Base-by-base conservation (phyloP, 2,797 vertebrate genomes). In the Knipowitschia caucasica region DNA sequence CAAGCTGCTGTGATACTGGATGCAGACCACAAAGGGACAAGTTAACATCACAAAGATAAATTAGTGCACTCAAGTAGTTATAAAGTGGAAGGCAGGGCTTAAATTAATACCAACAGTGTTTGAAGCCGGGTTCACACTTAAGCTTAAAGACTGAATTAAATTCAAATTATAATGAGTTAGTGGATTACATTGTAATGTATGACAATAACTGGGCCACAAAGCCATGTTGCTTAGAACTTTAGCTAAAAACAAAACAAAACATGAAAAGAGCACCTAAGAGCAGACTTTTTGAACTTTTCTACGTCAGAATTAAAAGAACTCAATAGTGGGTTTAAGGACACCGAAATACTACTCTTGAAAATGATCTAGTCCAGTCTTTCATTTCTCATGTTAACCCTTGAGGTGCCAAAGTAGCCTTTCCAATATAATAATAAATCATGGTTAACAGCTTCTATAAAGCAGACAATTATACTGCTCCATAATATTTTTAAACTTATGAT, bases 1-100 rank as follows among this genome's bases (percentile, higher is more conserved):
- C 87, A 99, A 80, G 73, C 94, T 96, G 84, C 95, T 92, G 86
- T 95, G 92, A 77, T 94, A 93, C 96, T 98, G 85, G 34, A 69
- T 20, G 29, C 30, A 71, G 50, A 78, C 33, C 30, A 62, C 1
- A 55, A 57, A 53, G 43, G 1, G 34, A 33, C 1, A 21, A 9
- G 53, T 62, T 35, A 68, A 42, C 64, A 53, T 27, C 1, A 69
- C 50, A 71, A 60, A 69, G 26, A 21, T 10, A 30, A 61, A 61
- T 29, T 47, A 70, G 59, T 49, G 50, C 45, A 20, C 42, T 49
- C 18, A 2, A 39, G 29, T 50, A 17, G 23, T 35, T 39, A 55
- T 50, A 50, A 54, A 62, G 15, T 18, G 15, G 34, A 24, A 54
- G 15, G 25, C 18, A 27, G 26, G 11, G 24, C 30, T 52, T 36